Percentiles rank a stretch among this genome's conserved stretches.
phyloP scores from a whole-genome alignment of 2,797 vertebrate genomes.

The Alcedo atthis region DNA sequence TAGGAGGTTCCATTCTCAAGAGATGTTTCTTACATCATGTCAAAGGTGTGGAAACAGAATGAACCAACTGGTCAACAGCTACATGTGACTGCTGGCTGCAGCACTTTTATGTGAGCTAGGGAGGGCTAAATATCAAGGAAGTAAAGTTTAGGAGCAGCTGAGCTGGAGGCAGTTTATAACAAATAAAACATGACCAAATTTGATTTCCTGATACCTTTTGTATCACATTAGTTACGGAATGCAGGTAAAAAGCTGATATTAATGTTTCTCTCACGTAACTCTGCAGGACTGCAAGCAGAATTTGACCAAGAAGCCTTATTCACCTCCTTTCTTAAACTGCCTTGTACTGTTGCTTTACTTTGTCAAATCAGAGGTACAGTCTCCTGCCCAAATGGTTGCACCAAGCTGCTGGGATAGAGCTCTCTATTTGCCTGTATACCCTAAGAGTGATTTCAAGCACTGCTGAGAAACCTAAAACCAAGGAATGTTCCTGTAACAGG shows the following conservation, averaged over 20 bases:
- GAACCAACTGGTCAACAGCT: neutral
- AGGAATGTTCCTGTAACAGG: neutral
- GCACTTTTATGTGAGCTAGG: neutral
- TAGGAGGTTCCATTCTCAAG: neutral
- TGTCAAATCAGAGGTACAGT: neutral
- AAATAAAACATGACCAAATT: neutral
- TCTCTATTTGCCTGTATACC: neutral
- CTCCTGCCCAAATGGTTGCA: too few relatives aligned
- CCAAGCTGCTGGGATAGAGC: neutral
- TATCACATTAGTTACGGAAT: neutral
- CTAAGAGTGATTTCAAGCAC: neutral
- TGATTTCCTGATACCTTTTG: neutral
- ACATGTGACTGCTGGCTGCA: neutral
- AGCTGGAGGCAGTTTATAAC: neutral
- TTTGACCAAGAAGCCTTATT: neutral
- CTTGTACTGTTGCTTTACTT: neutral
- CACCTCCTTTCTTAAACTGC: neutral
- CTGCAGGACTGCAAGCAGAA: neutral
- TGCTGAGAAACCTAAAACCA: neutral
- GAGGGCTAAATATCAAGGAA: neutral
- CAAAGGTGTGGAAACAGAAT: neutral
- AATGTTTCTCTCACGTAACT: neutral
- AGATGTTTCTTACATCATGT: neutral
- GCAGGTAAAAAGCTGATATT: neutral
- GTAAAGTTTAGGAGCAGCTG: neutral